A percentile compares a stretch with the other conserved stretches of the same genome.
These are phyloP conservation scores for Homalodisca vitripennis DNA, from an alignment of 1,140 invertebrate genomes.

Conservation along the genomic window DNA sequence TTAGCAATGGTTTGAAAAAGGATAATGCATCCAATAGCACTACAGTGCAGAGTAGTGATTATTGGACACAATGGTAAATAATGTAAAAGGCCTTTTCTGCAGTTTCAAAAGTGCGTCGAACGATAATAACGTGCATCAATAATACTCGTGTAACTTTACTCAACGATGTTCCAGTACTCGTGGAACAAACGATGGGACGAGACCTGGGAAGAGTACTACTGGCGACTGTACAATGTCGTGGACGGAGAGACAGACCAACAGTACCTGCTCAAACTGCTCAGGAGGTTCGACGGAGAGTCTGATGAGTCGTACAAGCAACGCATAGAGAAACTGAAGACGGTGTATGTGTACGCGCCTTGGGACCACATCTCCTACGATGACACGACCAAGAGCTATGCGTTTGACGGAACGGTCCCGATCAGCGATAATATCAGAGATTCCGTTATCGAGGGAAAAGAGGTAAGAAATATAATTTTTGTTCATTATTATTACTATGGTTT, in stretches of 20 bases:
- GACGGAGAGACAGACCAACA: not conserved
- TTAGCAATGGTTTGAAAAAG: no score
- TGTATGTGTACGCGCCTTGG: not conserved
- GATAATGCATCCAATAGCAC: no score
- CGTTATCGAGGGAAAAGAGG: not conserved
- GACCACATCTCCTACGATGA: conserved; percentile 1
- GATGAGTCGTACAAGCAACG: not conserved
- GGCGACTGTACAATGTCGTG: not conserved
- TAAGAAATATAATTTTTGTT: no score
- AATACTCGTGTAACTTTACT: no score
- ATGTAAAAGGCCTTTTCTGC: no score
- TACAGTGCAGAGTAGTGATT: no score
- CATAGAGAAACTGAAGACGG: not conserved
- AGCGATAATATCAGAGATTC: not conserved
- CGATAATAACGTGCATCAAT: no score
- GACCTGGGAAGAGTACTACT: conserved; percentile 3
- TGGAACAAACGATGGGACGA: not conserved
- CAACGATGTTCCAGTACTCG: no score
- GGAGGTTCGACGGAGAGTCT: conserved; percentile 10
- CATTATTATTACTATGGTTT: no score
- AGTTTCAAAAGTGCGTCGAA: no score
- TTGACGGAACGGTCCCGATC: not conserved
- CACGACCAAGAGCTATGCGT: not conserved
- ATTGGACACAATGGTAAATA: no score
- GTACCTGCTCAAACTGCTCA: not conserved